Evolutionary conservation across 53 echinoderm and acorn worm species (phyloP), one percentile per base, ranked within the genome.

Genomic region (Luidia sarsii): DNA sequence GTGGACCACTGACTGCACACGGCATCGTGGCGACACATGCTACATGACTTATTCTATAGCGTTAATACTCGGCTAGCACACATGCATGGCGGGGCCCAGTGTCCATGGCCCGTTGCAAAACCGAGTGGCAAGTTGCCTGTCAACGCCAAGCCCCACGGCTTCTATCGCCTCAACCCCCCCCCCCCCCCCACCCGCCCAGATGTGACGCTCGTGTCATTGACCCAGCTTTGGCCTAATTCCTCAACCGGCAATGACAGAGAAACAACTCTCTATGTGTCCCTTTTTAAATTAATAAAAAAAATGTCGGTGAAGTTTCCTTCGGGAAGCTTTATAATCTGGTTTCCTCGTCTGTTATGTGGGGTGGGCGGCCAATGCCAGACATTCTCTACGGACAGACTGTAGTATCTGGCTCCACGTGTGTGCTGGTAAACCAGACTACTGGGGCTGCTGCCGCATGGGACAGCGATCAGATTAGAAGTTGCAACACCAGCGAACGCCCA

Each of bases 211-310:
- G 54, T 56, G 83, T 83, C 83, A 83, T 70, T 83, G 83, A 83
- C 83, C 83, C 57, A 43, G 33, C 70, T 21, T 32, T 83, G 83
- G 83, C 83, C 83, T 70, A 70, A 83, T 83, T 83, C 45, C 72
- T 72, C 72, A 72, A 72, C 72, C 72, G 72, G 72, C 72, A 72
- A 72, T 72, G 72, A 72, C 72, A 72, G 72, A 72, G 72, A 72
- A 53, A 72, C 55, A 72, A 72, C 55, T 72, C 37, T 54, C 33
- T 35, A 38, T 72, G 6, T 1, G 9, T 32, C 1, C 16, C 14
- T 32, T 13, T 32, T 25, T 15, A 63, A 63, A n/a, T 51, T 51
- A 51, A 51, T 15, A 56, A 56, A 19, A 39, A 72, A 72, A 72
- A 21, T 72, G 72, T 72, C 72, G 71, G 71, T 34, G 52, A 46